Evolutionary conservation across 2,888 invertebrate genomes (phyloP).

Genomic region (Peribatodes rhomboidaria): DNA sequence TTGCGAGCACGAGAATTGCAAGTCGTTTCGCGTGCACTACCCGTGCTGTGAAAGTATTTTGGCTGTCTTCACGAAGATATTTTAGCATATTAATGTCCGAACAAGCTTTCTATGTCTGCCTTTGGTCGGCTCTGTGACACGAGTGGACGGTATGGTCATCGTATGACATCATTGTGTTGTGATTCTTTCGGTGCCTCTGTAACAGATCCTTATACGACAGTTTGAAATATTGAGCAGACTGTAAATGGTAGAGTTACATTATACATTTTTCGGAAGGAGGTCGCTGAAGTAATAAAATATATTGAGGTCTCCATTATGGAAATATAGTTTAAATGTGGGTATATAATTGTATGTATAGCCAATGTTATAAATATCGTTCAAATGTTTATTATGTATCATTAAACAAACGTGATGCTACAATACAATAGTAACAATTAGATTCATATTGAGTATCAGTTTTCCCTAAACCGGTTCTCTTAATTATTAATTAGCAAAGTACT

Average conservation of each 20-base stretch:
- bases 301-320: neutral
- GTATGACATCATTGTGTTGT: constrained; percentile 58
- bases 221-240: constrained; percentile 19
- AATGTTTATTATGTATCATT: too few relatives aligned
- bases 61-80: constrained; percentile 78
- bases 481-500: constrained; percentile 42
- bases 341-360: neutral
- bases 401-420: too few relatives aligned
- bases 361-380: neutral
- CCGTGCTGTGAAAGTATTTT: constrained; percentile 83
- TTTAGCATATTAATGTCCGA: constrained; percentile 80
- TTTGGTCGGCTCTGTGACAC: constrained; percentile 46
- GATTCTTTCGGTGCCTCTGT: constrained; percentile 47
- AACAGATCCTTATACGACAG: constrained; percentile 41
- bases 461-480: constrained; percentile 37
- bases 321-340: neutral
- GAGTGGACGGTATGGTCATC: constrained; percentile 29
- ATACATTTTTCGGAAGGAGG: constrained; percentile 1
- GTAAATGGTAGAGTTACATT: constrained; percentile 14
- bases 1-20: constrained; percentile 68
- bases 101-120: constrained; percentile 77
- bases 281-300: constrained; percentile 13
- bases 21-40: constrained; percentile 73
- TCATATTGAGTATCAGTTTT: neutral
- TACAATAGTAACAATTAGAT: neutral